These are phyloP conservation scores for Mesocentrotus franciscanus DNA, from an alignment of 53 echinoderm and acorn worm species.

Conservation along the genomic window DNA sequence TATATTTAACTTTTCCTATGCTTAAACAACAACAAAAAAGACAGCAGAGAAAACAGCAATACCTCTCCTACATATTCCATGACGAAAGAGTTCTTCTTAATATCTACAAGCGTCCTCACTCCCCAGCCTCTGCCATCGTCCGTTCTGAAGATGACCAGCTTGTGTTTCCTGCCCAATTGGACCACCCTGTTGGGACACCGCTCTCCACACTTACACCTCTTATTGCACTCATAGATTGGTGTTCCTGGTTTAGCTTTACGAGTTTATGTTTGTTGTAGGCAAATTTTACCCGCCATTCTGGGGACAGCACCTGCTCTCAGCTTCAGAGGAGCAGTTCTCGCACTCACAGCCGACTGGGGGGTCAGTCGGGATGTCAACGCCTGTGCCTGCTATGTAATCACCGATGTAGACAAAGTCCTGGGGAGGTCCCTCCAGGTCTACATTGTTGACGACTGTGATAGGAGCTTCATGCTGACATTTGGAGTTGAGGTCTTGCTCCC, in stretches of 20 bases:
- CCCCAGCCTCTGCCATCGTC: constrained; percentile 96
- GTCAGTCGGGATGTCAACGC: constrained; percentile 89
- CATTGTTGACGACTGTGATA: constrained; percentile 88
- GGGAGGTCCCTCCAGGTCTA: constrained; percentile 95
- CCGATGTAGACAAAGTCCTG: constrained; percentile 89
- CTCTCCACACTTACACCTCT: constrained; percentile 86
- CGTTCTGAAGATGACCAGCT: constrained; percentile 92
- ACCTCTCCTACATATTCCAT: constrained; percentile 99
- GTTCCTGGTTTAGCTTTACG: constrained; percentile 89
- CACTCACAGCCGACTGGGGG: constrained; percentile 93
- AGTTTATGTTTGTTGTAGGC: constrained; percentile 79
- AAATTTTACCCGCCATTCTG: constrained; percentile 85
- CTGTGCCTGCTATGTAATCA: constrained; percentile 90
- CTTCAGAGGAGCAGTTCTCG: constrained; percentile 78
- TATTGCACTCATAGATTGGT: constrained; percentile 95
- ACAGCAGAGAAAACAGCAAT: not conserved
- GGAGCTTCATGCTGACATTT: constrained; percentile 82
- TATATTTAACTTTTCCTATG: too few relatives aligned
- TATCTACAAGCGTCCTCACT: constrained; percentile 82
- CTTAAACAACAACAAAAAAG: not conserved
- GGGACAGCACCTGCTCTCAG: constrained; percentile 80
- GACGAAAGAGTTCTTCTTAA: constrained; percentile 93
- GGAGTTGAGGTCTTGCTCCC: constrained; percentile 80
- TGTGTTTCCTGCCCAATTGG: constrained; percentile 89
- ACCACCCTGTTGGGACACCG: constrained; percentile 97